A percentile compares a stretch with the other conserved stretches of the same genome.
Evolutionary conservation across 2,888 invertebrate genomes (phyloP).

Genomic region (Ptychoptera contaminata): DNA sequence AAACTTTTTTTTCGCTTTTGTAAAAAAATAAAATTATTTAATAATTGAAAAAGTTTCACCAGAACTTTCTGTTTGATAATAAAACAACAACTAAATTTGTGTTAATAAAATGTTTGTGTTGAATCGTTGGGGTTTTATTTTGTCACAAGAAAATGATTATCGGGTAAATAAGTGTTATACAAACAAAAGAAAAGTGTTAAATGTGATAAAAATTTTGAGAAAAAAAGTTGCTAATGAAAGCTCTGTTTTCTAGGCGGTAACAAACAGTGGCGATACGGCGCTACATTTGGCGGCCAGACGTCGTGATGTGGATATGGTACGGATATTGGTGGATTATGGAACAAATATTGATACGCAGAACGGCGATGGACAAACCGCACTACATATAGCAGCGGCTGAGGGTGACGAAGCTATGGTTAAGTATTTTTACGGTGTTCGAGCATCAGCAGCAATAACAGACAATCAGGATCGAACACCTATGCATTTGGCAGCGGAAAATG

Average conservation of each 20-base stretch:
- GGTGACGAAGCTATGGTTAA: constrained; percentile 91
- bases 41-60: too few species aligned
- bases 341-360: constrained; percentile 85
- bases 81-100: too few species aligned
- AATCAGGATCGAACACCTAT: constrained; percentile 95
- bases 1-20: too few species aligned
- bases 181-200: too few species aligned
- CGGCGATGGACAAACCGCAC: constrained; percentile 82
- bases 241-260: constrained; percentile 40
- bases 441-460: constrained; percentile 87
- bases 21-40: too few species aligned
- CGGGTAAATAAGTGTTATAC: too few species aligned
- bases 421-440: constrained; percentile 87
- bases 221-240: not conserved
- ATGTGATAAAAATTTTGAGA: not conserved
- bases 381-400: constrained; percentile 90
- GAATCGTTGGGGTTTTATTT: too few species aligned
- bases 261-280: constrained; percentile 81
- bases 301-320: constrained; percentile 83
- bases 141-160: too few species aligned
- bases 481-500: constrained; percentile 94
- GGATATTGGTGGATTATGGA: constrained; percentile 84
- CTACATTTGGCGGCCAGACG: constrained; percentile 88
- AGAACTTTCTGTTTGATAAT: too few species aligned
- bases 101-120: too few species aligned